phyloP scores from a whole-genome alignment of 2,113 vertebrate species.

The Ciconia stormi region DNA sequence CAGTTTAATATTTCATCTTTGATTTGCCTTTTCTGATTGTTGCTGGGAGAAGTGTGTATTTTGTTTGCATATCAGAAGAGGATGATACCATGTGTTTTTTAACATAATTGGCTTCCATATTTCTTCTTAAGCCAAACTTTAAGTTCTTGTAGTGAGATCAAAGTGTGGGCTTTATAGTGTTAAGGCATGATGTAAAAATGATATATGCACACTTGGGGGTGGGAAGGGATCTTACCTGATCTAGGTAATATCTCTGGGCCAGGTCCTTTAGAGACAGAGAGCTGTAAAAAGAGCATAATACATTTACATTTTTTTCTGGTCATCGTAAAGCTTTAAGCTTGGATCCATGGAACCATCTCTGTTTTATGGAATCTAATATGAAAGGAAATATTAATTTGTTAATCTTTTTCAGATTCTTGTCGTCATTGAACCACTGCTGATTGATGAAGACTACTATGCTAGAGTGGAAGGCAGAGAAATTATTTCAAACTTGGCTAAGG shows the following conservation, averaged over 20 bases:
- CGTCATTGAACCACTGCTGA: slow-evolving; percentile 95
- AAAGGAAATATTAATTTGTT: neutral
- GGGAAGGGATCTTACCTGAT: neutral
- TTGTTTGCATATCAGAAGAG: neutral
- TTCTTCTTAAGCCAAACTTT: neutral
- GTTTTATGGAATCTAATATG: neutral
- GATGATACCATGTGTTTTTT: neutral
- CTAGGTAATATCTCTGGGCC: neutral
- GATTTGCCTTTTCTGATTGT: neutral
- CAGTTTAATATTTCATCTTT: neutral
- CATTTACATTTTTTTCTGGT: neutral
- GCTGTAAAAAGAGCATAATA: neutral
- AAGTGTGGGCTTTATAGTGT: neutral
- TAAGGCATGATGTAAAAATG: neutral
- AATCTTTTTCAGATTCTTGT: slow-evolving; percentile 87
- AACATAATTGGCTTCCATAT: neutral
- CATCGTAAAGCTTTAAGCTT: neutral
- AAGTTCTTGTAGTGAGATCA: neutral
- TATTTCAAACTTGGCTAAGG: slow-evolving; percentile 99
- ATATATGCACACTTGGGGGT: neutral
- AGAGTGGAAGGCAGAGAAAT: slow-evolving; percentile 99
- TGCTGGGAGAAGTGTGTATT: neutral
- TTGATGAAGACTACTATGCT: slow-evolving; percentile 99
- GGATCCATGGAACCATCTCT: neutral
- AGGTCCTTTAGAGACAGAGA: neutral